phyloP scores from a whole-genome alignment of 2,113 vertebrate species.

The Halichoeres trimaculatus region DNA sequence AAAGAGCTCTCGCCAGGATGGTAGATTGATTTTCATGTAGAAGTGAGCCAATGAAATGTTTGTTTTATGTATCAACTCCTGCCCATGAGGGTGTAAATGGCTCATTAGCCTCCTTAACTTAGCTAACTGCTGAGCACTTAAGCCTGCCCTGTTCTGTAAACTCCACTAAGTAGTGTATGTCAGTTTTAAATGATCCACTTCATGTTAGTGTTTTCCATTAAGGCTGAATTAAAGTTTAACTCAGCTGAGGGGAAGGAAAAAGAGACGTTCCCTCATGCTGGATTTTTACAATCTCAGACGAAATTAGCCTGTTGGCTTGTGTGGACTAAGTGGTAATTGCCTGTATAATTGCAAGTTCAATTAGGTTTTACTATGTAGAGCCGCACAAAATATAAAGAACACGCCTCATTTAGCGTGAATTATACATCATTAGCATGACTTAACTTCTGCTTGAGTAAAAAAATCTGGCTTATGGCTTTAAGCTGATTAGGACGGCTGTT shows the following conservation, averaged over 20 bases:
- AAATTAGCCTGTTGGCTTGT: constrained; percentile 55
- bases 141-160: constrained; percentile 40
- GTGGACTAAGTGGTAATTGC: constrained; percentile 63
- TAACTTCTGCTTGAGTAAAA: constrained; percentile 45
- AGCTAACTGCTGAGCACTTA: constrained; percentile 32
- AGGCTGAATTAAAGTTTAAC: constrained; percentile 57
- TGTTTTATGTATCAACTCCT: constrained; percentile 39
- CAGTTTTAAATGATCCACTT: constrained; percentile 48
- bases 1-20: constrained; percentile 22
- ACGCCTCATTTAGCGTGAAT: constrained; percentile 63
- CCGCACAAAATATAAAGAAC: constrained; percentile 55
- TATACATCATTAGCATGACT: constrained; percentile 59
- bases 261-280: constrained; percentile 53
- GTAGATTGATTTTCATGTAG: constrained; percentile 17
- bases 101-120: constrained; percentile 40
- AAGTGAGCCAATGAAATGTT: constrained; percentile 47
- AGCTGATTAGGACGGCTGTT: constrained; percentile 16
- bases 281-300: constrained; percentile 48
- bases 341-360: constrained; percentile 69
- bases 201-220: constrained; percentile 67
- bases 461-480: constrained; percentile 17
- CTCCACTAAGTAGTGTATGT: constrained; percentile 23
- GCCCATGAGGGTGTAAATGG: constrained; percentile 51
- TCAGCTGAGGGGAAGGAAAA: constrained; percentile 46
- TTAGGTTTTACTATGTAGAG: constrained; percentile 51